These are phyloP conservation scores for Petaurus breviceps DNA, from an alignment of 2,113 vertebrate species.

Conservation along the genomic window DNA sequence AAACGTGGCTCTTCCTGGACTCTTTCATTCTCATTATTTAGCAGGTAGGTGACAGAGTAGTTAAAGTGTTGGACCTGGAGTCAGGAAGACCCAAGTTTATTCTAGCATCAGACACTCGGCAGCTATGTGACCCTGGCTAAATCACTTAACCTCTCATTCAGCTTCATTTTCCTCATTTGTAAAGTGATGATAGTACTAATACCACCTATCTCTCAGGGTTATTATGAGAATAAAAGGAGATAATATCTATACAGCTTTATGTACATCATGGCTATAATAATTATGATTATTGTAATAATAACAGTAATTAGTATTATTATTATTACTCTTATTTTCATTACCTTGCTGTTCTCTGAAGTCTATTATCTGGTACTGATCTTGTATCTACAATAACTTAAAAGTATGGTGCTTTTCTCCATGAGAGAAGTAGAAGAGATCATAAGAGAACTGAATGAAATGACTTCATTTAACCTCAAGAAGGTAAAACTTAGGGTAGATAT, in stretches of 20 bases:
- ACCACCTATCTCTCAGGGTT: background rate
- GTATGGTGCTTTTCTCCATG: background rate
- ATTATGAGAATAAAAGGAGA: background rate
- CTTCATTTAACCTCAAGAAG: background rate
- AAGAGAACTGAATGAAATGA: background rate
- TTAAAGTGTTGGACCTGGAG: background rate
- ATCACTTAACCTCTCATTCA: background rate
- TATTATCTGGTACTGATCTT: constrained; percentile 44
- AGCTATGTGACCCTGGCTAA: background rate
- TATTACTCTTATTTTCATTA: no score
- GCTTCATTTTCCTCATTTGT: background rate
- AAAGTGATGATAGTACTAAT: background rate
- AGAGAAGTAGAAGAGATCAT: background rate
- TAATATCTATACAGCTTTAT: background rate
- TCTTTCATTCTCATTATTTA: constrained; percentile 3
- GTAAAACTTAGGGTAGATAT: background rate
- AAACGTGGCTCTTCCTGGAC: constrained; percentile 33
- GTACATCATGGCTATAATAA: background rate
- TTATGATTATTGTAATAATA: background rate
- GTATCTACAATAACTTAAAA: constrained; percentile 50
- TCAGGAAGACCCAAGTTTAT: background rate
- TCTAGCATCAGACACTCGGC: background rate
- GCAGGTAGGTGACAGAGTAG: background rate
- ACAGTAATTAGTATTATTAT: background rate
- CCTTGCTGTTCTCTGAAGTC: background rate